Evolutionary conservation across 2,113 vertebrate species (phyloP).

Genomic region (Nettapus auritus): DNA sequence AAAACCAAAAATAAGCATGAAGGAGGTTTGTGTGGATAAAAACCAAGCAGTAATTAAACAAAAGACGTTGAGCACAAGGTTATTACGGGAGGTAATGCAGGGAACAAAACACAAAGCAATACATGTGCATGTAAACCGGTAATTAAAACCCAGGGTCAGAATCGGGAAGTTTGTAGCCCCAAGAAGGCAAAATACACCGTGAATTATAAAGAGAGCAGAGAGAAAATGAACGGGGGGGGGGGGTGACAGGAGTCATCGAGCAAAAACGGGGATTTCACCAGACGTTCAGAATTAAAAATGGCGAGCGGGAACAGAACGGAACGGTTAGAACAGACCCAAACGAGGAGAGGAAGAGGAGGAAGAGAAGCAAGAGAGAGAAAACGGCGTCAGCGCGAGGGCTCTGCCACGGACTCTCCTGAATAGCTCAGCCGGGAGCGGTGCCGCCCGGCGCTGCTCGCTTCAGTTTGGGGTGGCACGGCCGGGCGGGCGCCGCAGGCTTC

Average conservation of each 20-base stretch:
- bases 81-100: background rate
- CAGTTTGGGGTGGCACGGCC: no score
- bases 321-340: background rate
- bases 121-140: background rate
- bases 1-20: conserved; percentile 42
- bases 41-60: conserved; percentile 44
- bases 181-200: background rate
- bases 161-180: conserved; percentile 2
- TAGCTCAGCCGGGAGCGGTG: conserved; percentile 38
- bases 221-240: background rate
- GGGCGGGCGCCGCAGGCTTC: no score
- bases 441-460: background rate
- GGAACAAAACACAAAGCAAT: background rate
- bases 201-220: background rate
- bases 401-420: conserved; percentile 63
- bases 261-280: background rate
- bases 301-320: background rate
- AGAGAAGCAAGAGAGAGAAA: background rate
- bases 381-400: background rate
- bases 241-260: background rate
- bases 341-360: background rate
- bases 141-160: conserved; percentile 42
- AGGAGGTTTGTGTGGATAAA: conserved; percentile 40
- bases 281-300: background rate
- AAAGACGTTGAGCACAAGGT: background rate